These are phyloP conservation scores for Apostichopus leukothele DNA, from an alignment of 53 echinoderm and acorn worm species.

Conservation along the genomic window DNA sequence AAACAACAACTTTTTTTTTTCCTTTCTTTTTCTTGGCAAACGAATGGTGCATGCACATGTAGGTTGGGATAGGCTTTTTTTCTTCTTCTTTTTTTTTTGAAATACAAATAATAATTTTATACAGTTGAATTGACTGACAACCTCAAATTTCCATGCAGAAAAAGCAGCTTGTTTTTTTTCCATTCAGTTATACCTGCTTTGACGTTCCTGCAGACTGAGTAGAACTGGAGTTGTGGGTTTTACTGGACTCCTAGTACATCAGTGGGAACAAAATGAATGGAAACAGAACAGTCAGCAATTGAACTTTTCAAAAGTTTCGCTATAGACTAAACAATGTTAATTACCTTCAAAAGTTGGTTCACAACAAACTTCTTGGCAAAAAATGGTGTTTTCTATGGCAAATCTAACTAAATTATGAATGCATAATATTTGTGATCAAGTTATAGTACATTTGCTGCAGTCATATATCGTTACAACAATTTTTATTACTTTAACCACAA, in stretches of 20 bases:
- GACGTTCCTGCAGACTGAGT: slow-evolving; percentile 32
- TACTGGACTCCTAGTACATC: slow-evolving; percentile 25
- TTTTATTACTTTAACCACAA: too few relatives aligned
- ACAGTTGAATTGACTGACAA: not conserved
- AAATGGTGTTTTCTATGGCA: too few relatives aligned
- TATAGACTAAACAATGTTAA: too few relatives aligned
- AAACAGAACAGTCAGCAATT: not conserved
- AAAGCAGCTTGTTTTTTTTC: not conserved
- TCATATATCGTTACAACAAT: too few relatives aligned
- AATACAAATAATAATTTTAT: too few relatives aligned
- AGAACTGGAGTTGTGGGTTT: slow-evolving; percentile 20
- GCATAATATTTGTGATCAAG: too few relatives aligned
- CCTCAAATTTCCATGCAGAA: slow-evolving; percentile 15
- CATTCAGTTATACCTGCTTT: slow-evolving; percentile 31
- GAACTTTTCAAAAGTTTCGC: too few relatives aligned
- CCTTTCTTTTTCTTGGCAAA: not conserved
- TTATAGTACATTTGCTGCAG: too few relatives aligned
- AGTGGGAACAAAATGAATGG: slow-evolving; percentile 32
- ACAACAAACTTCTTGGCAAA: too few relatives aligned
- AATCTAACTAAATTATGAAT: too few relatives aligned
- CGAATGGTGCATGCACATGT: slow-evolving; percentile 21
- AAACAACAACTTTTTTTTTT: not conserved
- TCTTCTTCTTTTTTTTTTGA: too few relatives aligned
- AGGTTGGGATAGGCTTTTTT: not conserved
- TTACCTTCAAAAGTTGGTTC: too few relatives aligned